Evolutionary conservation across 2,888 invertebrate species (phyloP), one percentile per base, ranked within the genome.

Genomic region (Matsumyia berberina): DNA sequence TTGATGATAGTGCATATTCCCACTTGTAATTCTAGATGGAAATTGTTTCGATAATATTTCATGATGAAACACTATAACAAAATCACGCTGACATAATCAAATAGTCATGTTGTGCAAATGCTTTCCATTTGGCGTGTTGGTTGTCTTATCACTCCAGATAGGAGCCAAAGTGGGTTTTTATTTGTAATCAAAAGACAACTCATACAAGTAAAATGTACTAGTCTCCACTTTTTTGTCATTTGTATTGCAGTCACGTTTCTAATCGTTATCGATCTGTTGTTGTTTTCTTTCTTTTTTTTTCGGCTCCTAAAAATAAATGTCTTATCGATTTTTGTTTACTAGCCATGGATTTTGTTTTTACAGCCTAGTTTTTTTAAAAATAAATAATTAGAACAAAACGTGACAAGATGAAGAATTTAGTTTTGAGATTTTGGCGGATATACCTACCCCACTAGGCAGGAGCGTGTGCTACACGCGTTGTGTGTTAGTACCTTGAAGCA

Each of bases 161-260:
- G 29, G 1, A 15, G 15, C 24, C 33, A 15, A 15, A 44, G 42
- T 60, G 31, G 42, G 31, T 60, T 15, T 35, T 31, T 19, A 64
- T 42, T 42, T 33, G 29, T 31, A 55, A 55, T 51, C 51, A 31
- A n/a, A n/a, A 5, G 15, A 46, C 11, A 51, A 4, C 5, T 29
- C 12, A 11, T 57, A 15, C 37, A 19, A 24, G 24, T n/a, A 24
- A 24, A 24, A 24, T 24, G 24, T 24, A 29, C 17, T 17, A 49
- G 12, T 29, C 9, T 15, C 12, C 31, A 31, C 19, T 58, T 12
- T 64, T 46, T 17, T 12, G 9, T 46, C 17, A 5, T 15, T 51
- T 12, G 9, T 44, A n/a, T 9, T 11, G 5, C 4, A 49, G 60
- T 72, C 58, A 60, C 60, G 58, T 72, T 60, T 60, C 35, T 46